Evolutionary conservation across 2,797 vertebrate species (phyloP), one percentile per base, ranked within the genome.

Genomic region (Pyrocephalus nanus): DNA sequence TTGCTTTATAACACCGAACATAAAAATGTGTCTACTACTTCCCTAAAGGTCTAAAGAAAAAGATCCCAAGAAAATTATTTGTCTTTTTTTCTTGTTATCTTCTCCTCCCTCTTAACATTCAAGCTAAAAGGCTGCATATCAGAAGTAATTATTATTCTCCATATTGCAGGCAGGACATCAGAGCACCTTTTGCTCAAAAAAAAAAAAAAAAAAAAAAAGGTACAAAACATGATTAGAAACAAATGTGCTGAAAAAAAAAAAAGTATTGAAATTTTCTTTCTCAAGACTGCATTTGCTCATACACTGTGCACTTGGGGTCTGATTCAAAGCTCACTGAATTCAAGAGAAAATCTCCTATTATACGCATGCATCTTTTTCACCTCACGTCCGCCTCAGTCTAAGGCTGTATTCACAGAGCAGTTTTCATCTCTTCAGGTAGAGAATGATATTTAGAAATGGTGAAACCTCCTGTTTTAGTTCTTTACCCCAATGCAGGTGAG

Each of bases 101-200:
- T 42, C 40, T 47, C 19, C 22, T 70, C 27, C 23, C 14, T 76
- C 40, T 86, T 66, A 86, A 92, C 27, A 19, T 66, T 85, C n/a
- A 66, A 64, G 17, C 42, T 78, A 71, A 88, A 86, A 87, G 16
- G 8, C 51, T 82, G 61, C 25, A 74, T 55, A 71, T 71, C 54
- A 83, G 22, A 77, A 88, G 84, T 70, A 73, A 83, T 89, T 80
- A 93, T 57, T 89, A 75, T 92, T 91, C 81, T 92, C 27, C 50
- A 89, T 55, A 90, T n/a, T 95, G 61, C 42, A 92, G 55, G 11
- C 62, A 85, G 65, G 82, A 90, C 54, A 91, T 75, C 87, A 91
- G 62, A 93, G 48, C 0, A 16, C 7, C 48, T 90, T 93, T 90
- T 66, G 25, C 34, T 91, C 22, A 51, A 38, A 64, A 55, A 43